Evolutionary conservation across 92 coral and sea anemone genomes (phyloP).

Genomic region (Parazoanthus atlanticus): DNA sequence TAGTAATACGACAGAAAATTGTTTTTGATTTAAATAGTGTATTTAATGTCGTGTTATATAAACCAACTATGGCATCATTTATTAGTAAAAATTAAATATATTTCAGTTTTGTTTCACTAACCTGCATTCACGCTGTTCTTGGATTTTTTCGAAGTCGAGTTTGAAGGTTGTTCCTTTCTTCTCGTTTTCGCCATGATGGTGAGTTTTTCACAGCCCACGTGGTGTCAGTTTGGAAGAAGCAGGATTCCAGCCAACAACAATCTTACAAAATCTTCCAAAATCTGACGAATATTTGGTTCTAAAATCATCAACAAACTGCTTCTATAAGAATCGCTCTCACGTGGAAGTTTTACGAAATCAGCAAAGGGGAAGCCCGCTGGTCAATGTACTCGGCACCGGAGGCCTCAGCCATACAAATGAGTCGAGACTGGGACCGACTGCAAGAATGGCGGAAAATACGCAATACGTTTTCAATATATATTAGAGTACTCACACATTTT

Average conservation of each 20-base stretch:
- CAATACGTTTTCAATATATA: too few species aligned
- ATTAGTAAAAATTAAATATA: too few species aligned
- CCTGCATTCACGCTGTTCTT: constrained; percentile 83
- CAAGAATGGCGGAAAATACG: too few species aligned
- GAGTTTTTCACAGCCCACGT: not conserved
- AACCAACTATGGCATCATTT: not conserved
- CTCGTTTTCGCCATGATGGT: constrained; percentile 73
- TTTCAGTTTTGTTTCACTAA: not conserved
- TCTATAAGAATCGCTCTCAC: not conserved
- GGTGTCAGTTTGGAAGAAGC: not conserved
- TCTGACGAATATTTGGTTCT: not conserved
- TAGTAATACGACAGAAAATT: too few species aligned
- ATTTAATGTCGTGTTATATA: not conserved
- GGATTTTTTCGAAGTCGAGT: constrained; percentile 55
- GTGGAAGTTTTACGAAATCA: constrained; percentile 5
- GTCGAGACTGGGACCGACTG: not conserved
- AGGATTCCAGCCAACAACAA: not conserved
- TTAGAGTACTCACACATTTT: too few species aligned
- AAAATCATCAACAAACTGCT: not conserved
- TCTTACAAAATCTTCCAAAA: not conserved
- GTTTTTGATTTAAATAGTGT: too few species aligned
- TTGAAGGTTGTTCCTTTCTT: constrained; percentile 46
- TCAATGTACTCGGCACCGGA: not conserved
- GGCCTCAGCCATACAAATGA: not conserved
- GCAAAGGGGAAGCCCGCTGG: constrained; percentile 1